Conservation (phyloP, 2,797 vertebrate genomes). For the Danio albolineatus region DNA sequence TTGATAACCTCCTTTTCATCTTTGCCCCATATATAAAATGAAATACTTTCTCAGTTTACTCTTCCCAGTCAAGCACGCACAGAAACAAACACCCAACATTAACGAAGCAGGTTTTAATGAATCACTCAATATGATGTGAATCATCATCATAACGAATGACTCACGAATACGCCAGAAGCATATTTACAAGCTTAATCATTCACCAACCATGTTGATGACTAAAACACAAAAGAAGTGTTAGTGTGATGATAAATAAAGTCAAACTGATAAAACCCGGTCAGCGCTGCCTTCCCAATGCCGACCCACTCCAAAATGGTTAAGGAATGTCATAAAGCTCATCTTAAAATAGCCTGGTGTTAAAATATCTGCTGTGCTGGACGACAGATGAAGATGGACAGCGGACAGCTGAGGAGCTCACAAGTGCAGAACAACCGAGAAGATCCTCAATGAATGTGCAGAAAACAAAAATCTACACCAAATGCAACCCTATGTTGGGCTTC, state of each 20-base stretch:
- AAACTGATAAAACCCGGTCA: not conserved
- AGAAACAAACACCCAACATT: not conserved
- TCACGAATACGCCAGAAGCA: not conserved
- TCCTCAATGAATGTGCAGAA: constrained; percentile 26
- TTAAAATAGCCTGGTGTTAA: constrained; percentile 87
- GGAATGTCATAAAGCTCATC: constrained; percentile 56
- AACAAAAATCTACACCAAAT: too few relatives aligned
- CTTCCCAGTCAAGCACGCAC: not conserved
- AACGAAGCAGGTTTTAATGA: not conserved
- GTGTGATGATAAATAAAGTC: not conserved
- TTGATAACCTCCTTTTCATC: too few relatives aligned
- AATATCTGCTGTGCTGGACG: constrained; percentile 82
- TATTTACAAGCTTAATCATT: not conserved
- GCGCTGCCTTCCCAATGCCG: not conserved
- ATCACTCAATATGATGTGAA: not conserved
- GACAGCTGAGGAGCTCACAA: constrained; percentile 83
- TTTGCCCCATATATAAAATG: not conserved
- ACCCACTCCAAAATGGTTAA: constrained; percentile 29
- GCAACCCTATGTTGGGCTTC: too few relatives aligned
- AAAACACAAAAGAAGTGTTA: not conserved
- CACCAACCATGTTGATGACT: not conserved
- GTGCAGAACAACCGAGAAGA: constrained; percentile 48
- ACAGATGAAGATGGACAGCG: constrained; percentile 86
- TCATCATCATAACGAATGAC: not conserved
- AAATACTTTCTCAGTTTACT: not conserved